phyloP scores from a whole-genome alignment of 2,797 vertebrate genomes.

The Rhincodon typus region DNA sequence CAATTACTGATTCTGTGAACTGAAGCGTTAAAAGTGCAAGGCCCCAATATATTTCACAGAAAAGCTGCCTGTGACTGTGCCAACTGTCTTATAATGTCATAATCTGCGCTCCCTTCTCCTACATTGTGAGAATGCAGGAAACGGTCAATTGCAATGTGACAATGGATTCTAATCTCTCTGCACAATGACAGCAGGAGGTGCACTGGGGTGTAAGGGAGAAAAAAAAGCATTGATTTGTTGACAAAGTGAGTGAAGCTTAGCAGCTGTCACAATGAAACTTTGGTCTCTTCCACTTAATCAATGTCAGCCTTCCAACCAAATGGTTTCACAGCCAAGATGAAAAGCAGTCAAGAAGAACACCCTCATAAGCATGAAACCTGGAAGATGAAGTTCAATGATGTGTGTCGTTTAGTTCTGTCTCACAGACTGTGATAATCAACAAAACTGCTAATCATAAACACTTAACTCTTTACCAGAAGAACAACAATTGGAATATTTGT shows the following conservation, averaged over 20 bases:
- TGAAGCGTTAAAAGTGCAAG: slow-evolving; percentile 27
- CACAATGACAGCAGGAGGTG: slow-evolving; percentile 50
- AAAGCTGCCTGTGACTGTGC: slow-evolving; percentile 19
- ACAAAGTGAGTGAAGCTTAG: slow-evolving; percentile 49
- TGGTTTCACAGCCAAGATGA: slow-evolving; percentile 52
- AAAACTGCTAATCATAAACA: slow-evolving; percentile 51
- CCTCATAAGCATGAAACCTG: slow-evolving; percentile 58
- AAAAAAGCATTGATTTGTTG: slow-evolving; percentile 58
- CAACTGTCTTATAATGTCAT: slow-evolving; percentile 34
- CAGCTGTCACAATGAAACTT: slow-evolving; percentile 60
- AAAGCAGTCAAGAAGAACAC: slow-evolving; percentile 61
- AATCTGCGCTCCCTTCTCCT: no score
- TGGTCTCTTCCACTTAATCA: slow-evolving; percentile 59
- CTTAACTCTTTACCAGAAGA: slow-evolving; percentile 50
- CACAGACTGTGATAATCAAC: slow-evolving; percentile 51
- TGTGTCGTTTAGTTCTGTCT: slow-evolving; percentile 52
- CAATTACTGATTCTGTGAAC: slow-evolving; percentile 36
- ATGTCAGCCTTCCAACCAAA: slow-evolving; percentile 57
- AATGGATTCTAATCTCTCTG: slow-evolving; percentile 51
- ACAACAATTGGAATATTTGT: not conserved
- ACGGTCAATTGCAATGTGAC: slow-evolving; percentile 42
- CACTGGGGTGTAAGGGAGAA: slow-evolving; percentile 50
- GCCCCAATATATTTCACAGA: slow-evolving; percentile 29
- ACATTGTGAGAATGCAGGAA: slow-evolving; percentile 38
- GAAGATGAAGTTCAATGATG: slow-evolving; percentile 58